Base-by-base conservation (phyloP, 2,797 vertebrate genomes). In the Paguma larvata region DNA sequence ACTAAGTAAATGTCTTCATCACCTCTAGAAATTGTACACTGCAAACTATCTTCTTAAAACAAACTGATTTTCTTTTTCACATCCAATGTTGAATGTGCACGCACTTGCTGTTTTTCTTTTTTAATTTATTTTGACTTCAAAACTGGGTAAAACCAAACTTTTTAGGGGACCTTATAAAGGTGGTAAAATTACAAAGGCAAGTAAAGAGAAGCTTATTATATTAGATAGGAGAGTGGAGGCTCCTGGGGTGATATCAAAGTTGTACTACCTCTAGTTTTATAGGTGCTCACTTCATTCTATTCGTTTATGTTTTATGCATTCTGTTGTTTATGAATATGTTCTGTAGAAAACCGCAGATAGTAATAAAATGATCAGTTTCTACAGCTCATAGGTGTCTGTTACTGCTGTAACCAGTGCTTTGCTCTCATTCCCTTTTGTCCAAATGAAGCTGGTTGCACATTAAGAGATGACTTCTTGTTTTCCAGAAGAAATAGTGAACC, bases 381-480 rank as follows among this genome's bases (percentile, higher is more conserved):
- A 73, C 1, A 67, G 30, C 12, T 48, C 8, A 5, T 59, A 32
- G 56, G 6, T 56, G 4, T 82, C 56, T 68, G 4, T 72, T 78
- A 46, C 78, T 41, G 23, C 38, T 21, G 2, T 79, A 88, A 79
- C 14, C 41, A 72, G 6, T 72, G 19, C 41, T 94, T 86, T 95
- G 80, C 48, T 78, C 67, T 59, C 27, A 30, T 96, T 82, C 62
- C 41, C 32, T 94, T 92, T 86, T 51, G 27, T 41, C 48, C 77
- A 91, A 16, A 92, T 70, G 70, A 53, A 92, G 48, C 16, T 75
- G 48, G 68, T 44, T 91, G 67, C 34, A 3, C 18, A 34, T 10
- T 63, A 79, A 86, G 30, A 63, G 41, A 87, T 53, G 56, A 75
- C 21, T n/a, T 93, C 25, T 89, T 80, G 5, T 48, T 94, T 95